phyloP scores from a whole-genome alignment of 2,888 invertebrate genomes.

The Tanytarsus gracilentus region DNA sequence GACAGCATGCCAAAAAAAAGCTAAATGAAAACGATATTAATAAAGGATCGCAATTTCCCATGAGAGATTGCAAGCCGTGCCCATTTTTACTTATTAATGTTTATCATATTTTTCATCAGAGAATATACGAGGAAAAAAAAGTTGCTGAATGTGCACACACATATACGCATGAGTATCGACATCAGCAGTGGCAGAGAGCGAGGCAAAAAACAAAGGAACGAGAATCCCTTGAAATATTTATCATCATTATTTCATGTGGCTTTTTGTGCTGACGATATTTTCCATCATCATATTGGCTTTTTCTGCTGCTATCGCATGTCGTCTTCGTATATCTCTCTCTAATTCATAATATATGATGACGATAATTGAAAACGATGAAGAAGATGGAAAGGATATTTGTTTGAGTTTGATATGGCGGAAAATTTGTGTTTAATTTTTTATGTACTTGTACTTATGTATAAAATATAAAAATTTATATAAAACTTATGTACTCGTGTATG shows the following conservation, averaged over 20 bases:
- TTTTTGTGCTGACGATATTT: conserved; percentile 23
- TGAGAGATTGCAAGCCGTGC: not conserved
- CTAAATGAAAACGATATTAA: not conserved
- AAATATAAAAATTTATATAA: too few relatives aligned
- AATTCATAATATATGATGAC: conserved; percentile 27
- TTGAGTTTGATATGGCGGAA: not conserved
- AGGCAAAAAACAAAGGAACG: not conserved
- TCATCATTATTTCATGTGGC: conserved; percentile 29
- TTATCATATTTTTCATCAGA: conserved; percentile 27
- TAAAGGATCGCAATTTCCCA: not conserved
- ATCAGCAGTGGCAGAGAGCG: not conserved
- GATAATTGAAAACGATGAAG: conserved; percentile 26
- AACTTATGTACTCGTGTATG: too few relatives aligned
- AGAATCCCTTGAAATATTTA: conserved; percentile 24
- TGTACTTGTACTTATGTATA: too few relatives aligned
- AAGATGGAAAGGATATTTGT: not conserved
- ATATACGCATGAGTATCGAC: not conserved
- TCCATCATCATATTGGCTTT: too few relatives aligned
- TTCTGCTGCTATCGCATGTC: not conserved
- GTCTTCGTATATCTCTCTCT: not conserved
- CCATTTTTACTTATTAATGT: conserved; percentile 22
- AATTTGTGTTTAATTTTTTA: not conserved
- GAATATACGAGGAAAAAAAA: not conserved
- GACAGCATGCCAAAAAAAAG: not conserved
- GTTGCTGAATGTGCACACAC: conserved; percentile 23